Conservation (phyloP, 2,888 invertebrate species). For the Leptarthrus brevirostris region DNA sequence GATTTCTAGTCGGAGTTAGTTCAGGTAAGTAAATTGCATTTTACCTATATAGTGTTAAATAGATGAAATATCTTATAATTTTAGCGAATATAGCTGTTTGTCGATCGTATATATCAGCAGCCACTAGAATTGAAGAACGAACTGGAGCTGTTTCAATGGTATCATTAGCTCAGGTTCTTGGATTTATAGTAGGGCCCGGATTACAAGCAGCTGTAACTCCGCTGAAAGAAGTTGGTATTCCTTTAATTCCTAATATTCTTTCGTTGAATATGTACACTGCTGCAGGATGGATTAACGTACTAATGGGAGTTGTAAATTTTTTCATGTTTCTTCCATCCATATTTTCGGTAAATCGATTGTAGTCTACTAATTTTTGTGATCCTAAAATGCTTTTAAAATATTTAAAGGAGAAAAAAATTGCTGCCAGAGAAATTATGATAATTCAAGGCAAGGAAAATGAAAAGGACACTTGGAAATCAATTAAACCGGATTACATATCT, state of each 20-base stretch:
- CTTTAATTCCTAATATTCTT: conserved; percentile 69
- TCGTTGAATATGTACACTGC: conserved; percentile 89
- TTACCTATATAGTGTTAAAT: too few relatives aligned
- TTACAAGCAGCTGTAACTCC: conserved; percentile 85
- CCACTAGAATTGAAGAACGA: conserved; percentile 82
- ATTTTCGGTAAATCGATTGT: conserved; percentile 71
- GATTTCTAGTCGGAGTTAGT: conserved; percentile 86
- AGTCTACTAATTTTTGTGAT: neutral
- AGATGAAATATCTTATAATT: too few relatives aligned
- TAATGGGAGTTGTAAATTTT: conserved; percentile 79
- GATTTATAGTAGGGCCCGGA: conserved; percentile 87
- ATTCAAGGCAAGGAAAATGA: conserved; percentile 78
- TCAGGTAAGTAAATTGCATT: conserved; percentile 76
- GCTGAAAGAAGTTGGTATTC: conserved; percentile 75
- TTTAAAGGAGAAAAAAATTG: conserved; percentile 74
- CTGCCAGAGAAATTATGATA: conserved; percentile 82
- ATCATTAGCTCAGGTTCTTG: conserved; percentile 86
- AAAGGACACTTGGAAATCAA: conserved; percentile 77
- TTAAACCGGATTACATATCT: conserved; percentile 80
- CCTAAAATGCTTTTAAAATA: neutral
- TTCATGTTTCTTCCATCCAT: conserved; percentile 78
- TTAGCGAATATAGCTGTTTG: conserved; percentile 86
- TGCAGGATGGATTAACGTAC: conserved; percentile 85
- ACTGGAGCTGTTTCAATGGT: conserved; percentile 86
- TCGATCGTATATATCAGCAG: conserved; percentile 85